These are phyloP conservation scores for Petrosia ficiformis DNA, from an alignment of 37 sponge, comb jelly and placozoan genomes.

Conservation along the genomic window DNA sequence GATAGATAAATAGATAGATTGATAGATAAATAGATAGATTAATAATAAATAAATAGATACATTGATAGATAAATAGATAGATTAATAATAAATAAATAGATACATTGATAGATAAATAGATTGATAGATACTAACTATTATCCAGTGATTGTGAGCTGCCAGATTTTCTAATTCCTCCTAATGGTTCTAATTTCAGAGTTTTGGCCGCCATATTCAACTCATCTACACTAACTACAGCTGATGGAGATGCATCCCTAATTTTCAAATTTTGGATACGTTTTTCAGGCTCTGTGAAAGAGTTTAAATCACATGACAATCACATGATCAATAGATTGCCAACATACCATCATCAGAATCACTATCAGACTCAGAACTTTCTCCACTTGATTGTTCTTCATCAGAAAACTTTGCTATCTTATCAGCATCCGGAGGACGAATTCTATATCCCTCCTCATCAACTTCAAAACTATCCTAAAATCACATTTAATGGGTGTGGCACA, in stretches of 20 bases:
- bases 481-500: no score
- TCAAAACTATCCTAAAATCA: constrained; percentile 19
- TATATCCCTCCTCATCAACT: constrained; percentile 90
- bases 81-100: no score
- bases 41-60: no score
- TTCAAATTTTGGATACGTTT: background rate
- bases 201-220: background rate
- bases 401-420: constrained; percentile 35
- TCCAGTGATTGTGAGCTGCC: background rate
- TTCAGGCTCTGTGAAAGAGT: background rate
- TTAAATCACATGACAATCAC: background rate
- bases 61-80: no score
- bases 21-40: no score
- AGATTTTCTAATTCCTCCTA: background rate
- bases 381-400: constrained; percentile 3
- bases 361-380: constrained; percentile 8
- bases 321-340: background rate
- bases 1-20: no score
- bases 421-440: constrained; percentile 79
- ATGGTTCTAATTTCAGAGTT: background rate
- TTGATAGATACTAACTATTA: no score
- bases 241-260: background rate
- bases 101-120: no score
- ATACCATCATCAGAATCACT: background rate
- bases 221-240: background rate